Evolutionary conservation across 2,797 vertebrate genomes (phyloP).

Genomic region (Rhynchotus rufescens): DNA sequence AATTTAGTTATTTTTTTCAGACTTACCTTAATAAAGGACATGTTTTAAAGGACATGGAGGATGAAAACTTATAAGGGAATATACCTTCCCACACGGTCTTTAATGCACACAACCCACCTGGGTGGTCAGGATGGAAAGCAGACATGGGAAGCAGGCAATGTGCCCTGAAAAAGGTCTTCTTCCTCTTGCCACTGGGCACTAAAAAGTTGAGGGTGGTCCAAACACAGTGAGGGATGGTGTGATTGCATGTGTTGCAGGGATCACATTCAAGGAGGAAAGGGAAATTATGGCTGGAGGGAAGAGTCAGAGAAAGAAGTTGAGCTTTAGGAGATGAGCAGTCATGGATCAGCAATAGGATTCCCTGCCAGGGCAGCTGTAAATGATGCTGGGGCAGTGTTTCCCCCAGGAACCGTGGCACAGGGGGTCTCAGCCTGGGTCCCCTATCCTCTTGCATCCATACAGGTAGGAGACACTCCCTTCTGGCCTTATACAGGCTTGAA

Average conservation of each 20-base stretch:
- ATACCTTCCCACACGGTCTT: background rate
- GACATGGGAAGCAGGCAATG: background rate
- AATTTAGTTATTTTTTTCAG: background rate
- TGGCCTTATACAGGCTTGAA: background rate
- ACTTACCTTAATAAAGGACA: background rate
- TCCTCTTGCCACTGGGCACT: background rate
- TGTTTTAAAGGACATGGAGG: fast-evolving
- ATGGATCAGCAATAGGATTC: background rate
- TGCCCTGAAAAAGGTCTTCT: background rate
- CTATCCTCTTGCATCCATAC: background rate
- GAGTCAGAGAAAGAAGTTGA: background rate
- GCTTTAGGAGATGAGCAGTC: background rate
- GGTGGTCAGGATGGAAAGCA: background rate
- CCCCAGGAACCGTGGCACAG: background rate
- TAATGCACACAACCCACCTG: background rate
- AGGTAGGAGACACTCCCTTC: background rate
- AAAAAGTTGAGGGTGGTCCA: background rate
- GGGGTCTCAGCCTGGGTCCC: background rate
- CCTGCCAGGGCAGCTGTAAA: background rate
- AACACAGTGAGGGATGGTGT: background rate
- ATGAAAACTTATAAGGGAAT: background rate
- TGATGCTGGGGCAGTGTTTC: background rate
- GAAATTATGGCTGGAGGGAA: background rate
- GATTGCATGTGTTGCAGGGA: background rate
- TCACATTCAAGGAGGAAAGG: background rate